phyloP scores from a whole-genome alignment of 2,113 vertebrate genomes.

The Tragelaphus strepsiceros region DNA sequence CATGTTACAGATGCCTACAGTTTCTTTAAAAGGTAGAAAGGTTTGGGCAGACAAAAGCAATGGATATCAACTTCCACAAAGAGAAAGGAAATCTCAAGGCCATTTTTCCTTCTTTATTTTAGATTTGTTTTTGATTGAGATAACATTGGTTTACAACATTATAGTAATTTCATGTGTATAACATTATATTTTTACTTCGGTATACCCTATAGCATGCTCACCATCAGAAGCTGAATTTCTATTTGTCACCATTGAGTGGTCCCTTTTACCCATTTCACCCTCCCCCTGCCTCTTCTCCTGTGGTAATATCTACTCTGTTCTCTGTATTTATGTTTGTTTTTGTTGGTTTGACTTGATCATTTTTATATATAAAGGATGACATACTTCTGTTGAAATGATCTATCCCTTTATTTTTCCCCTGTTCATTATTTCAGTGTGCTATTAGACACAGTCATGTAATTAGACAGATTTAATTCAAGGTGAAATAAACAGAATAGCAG shows the following conservation, averaged over 20 bases:
- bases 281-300: not conserved
- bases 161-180: not conserved
- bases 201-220: not conserved
- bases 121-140: not conserved
- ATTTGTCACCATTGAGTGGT: not conserved
- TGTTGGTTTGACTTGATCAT: not conserved
- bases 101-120: not conserved
- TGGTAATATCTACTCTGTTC: not conserved
- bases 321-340: not conserved
- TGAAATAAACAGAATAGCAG: constrained; percentile 13
- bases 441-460: not conserved
- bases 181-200: not conserved
- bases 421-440: not conserved
- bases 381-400: not conserved
- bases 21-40: not conserved
- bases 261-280: not conserved
- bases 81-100: not conserved
- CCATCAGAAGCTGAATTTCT: not conserved
- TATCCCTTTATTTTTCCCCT: not conserved
- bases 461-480: not conserved
- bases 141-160: not conserved
- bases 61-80: not conserved
- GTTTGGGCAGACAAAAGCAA: not conserved
- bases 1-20: not conserved
- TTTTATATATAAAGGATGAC: not conserved